Evolutionary conservation across 2,797 vertebrate species (phyloP).

Genomic region (Gadopsis bispinosus): DNA sequence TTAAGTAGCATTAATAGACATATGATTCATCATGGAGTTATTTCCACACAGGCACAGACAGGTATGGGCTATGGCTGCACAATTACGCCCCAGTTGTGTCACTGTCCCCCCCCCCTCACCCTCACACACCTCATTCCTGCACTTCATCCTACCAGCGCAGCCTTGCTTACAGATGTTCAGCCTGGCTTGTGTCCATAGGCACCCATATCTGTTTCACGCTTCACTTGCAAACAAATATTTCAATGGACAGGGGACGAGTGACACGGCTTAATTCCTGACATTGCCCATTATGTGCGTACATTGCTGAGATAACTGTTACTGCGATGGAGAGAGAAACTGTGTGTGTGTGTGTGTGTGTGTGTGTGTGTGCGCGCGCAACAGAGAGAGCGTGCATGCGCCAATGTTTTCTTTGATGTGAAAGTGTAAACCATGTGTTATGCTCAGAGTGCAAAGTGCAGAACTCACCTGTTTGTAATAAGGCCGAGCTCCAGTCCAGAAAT

Average conservation of each 20-base stretch:
- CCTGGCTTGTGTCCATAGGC: constrained; percentile 65
- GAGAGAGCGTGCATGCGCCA: constrained; percentile 21
- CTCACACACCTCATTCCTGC: constrained; percentile 34
- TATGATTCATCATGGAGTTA: constrained; percentile 47
- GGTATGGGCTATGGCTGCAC: constrained; percentile 39
- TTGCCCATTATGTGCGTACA: constrained; percentile 50
- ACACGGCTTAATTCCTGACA: constrained; percentile 75
- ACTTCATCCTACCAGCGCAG: constrained; percentile 36
- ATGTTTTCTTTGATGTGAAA: constrained; percentile 70
- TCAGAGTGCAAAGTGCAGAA: constrained; percentile 75
- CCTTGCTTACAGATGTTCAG: constrained; percentile 79
- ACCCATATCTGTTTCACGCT: constrained; percentile 70
- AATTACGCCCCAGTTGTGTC: constrained; percentile 28
- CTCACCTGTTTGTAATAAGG: constrained; percentile 90
- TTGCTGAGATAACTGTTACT: constrained; percentile 57
- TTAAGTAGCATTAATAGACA: constrained; percentile 33
- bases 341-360: background rate
- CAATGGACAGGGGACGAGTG: constrained; percentile 77
- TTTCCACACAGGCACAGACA: constrained; percentile 66
- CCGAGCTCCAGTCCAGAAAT: constrained; percentile 77
- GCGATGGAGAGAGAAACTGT: constrained; percentile 53
- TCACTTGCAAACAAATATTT: constrained; percentile 80
- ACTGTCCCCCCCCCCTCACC: background rate
- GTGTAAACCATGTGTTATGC: constrained; percentile 69
- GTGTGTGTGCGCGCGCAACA: background rate